Evolutionary conservation across 2,888 invertebrate genomes (phyloP).

Genomic region (Acronicta leporina): DNA sequence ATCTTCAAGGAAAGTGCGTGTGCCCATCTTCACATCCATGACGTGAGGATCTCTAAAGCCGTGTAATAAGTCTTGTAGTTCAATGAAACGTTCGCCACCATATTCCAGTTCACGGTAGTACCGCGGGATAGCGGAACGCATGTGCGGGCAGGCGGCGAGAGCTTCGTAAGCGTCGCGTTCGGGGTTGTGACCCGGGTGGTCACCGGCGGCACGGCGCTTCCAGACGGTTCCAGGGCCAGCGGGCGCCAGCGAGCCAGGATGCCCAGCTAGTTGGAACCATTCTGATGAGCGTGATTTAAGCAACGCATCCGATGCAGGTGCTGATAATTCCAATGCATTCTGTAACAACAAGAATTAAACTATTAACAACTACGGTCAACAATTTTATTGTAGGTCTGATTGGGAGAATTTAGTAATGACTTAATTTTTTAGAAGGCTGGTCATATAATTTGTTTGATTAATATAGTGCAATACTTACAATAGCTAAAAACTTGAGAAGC

Average conservation of each 20-base stretch:
- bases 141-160: conserved; percentile 92
- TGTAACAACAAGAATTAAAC: conserved; percentile 84
- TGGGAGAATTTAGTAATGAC: neutral
- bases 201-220: conserved; percentile 94
- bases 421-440: neutral
- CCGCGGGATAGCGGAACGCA: conserved; percentile 93
- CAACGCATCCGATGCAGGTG: conserved; percentile 96
- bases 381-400: neutral
- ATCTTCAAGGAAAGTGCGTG: conserved; percentile 97
- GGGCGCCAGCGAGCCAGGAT: conserved; percentile 97
- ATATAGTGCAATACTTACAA: conserved; percentile 90
- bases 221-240: conserved; percentile 98
- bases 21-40: conserved; percentile 99
- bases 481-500: conserved; percentile 92
- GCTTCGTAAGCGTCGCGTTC: conserved; percentile 94
- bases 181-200: conserved; percentile 92
- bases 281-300: conserved; percentile 91
- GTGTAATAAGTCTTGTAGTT: conserved; percentile 97
- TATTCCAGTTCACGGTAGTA: conserved; percentile 95
- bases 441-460: neutral
- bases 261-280: conserved; percentile 98
- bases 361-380: conserved; percentile 23
- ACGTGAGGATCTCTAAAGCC: conserved; percentile 97
- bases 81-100: conserved; percentile 95
- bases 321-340: conserved; percentile 97